A percentile compares a stretch with the other conserved stretches of the same genome.
phyloP scores from a whole-genome alignment of 2,888 invertebrate species.

The Melinaea menophilus region DNA sequence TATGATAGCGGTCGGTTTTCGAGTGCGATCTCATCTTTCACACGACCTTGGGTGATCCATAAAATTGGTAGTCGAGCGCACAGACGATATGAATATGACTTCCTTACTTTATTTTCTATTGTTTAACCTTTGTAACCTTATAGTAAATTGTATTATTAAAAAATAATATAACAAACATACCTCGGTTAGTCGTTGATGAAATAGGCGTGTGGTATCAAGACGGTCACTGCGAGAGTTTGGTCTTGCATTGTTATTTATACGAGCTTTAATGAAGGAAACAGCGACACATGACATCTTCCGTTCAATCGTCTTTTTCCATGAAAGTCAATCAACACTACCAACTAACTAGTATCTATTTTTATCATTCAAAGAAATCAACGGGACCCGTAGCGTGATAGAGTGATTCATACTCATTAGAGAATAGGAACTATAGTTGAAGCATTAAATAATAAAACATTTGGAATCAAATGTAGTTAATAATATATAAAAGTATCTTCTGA shows the following conservation, averaged over 20 bases:
- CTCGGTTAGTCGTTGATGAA: constrained; percentile 8
- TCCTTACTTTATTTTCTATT: too few species aligned
- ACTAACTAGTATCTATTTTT: constrained; percentile 55
- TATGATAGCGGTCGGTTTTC: constrained; percentile 47
- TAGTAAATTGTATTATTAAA: constrained; percentile 1
- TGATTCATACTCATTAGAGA: constrained; percentile 32
- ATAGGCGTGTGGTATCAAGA: constrained; percentile 21
- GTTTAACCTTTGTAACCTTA: not conserved
- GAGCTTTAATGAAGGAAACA: constrained; percentile 44
- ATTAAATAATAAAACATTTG: not conserved
- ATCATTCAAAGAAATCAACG: constrained; percentile 58
- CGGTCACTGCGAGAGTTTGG: constrained; percentile 23
- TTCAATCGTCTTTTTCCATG: constrained; percentile 54
- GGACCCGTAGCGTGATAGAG: constrained; percentile 33
- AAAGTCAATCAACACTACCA: constrained; percentile 56
- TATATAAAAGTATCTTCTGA: not conserved
- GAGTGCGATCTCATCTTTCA: constrained; percentile 60
- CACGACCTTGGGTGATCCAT: constrained; percentile 52
- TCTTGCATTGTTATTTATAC: constrained; percentile 46
- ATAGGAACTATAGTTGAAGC: constrained; percentile 18
- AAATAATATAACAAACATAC: constrained; percentile 18
- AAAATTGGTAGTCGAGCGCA: constrained; percentile 37
- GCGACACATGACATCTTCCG: constrained; percentile 45
- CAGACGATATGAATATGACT: constrained; percentile 5
- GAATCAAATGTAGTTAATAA: not conserved